Evolutionary conservation across 2,797 vertebrate genomes (phyloP), one percentile per base, ranked within the genome.

Genomic region (Acanthurus leucopareius): DNA sequence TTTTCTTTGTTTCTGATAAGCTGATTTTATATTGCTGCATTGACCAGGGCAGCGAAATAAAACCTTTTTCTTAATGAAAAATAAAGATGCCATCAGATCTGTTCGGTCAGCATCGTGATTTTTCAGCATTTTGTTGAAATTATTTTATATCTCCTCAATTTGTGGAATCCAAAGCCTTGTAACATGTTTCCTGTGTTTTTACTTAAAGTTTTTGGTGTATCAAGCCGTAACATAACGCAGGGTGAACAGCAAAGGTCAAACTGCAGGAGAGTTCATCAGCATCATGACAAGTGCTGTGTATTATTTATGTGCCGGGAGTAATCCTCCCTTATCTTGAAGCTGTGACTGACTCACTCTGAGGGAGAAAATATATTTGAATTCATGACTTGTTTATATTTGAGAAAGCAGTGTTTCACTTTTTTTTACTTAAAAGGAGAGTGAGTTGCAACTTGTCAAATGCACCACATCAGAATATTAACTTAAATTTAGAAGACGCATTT

Each of bases 211-310:
- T 77, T 66, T 58, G 10, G 19, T 51, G 20, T 22, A 48, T 58
- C 42, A 47, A 54, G 65, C 25, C 11, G 35, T 60, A 72, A 57
- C 9, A 60, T 53, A 25, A 56, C 20, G 3, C 15, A 15, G 49
- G 28, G n/a, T 51, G 20, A 73, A 72, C 16, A n/a, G 64, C 44
- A 17, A n/a, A 75, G 75, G 74, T 73, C 53, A 86, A 75, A 75
- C 54, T 52, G 42, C 20, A 7, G 8, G 6, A 53, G 47, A 32
- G 48, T 58, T 56, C 51, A 28, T 49, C 65, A 47, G 47, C 68
- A 75, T 75, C 51, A 53, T 13, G 47, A 74, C 54, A 73, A 32
- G n/a, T 32, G 49, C 45, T 80, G 68, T 9, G 9, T 48, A 57
- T 79, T 70, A 82, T 76, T 65, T 64, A 78, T 66, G 42, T 32